phyloP scores from a whole-genome alignment of 2,888 invertebrate species.

The Dermolepida albohirtum region DNA sequence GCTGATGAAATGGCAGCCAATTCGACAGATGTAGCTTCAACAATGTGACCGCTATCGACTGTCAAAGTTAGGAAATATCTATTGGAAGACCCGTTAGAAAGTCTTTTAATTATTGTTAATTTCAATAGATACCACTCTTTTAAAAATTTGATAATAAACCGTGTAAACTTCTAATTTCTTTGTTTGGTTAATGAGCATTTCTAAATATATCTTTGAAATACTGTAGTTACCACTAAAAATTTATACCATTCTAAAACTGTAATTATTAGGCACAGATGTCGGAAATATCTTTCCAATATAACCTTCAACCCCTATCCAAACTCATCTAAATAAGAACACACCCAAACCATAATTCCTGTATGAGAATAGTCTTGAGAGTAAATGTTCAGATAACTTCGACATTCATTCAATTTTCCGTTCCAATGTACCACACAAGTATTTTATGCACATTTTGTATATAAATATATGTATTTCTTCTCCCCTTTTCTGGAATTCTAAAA shows the following conservation, averaged over 20 bases:
- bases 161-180: too few relatives aligned
- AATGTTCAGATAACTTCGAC: constrained; percentile 37
- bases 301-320: constrained; percentile 31
- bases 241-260: constrained; percentile 30
- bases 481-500: constrained; percentile 51
- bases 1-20: too few relatives aligned
- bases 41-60: too few relatives aligned
- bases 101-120: too few relatives aligned
- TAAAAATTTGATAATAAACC: too few relatives aligned
- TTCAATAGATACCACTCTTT: too few relatives aligned
- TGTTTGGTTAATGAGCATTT: too few relatives aligned
- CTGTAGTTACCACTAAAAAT: constrained; percentile 14
- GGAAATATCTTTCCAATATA: constrained; percentile 31
- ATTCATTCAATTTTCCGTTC: constrained; percentile 49
- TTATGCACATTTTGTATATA: constrained; percentile 31
- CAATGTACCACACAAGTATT: constrained; percentile 14
- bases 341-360: constrained; percentile 16
- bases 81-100: too few relatives aligned
- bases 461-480: constrained; percentile 42
- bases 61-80: too few relatives aligned
- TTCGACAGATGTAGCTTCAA: too few relatives aligned
- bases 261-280: constrained; percentile 30
- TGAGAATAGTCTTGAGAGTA: constrained; percentile 37
- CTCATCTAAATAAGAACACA: background rate
- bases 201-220: background rate